phyloP scores from a whole-genome alignment of 2,888 invertebrate species.

The Oxyteleia sp. region DNA sequence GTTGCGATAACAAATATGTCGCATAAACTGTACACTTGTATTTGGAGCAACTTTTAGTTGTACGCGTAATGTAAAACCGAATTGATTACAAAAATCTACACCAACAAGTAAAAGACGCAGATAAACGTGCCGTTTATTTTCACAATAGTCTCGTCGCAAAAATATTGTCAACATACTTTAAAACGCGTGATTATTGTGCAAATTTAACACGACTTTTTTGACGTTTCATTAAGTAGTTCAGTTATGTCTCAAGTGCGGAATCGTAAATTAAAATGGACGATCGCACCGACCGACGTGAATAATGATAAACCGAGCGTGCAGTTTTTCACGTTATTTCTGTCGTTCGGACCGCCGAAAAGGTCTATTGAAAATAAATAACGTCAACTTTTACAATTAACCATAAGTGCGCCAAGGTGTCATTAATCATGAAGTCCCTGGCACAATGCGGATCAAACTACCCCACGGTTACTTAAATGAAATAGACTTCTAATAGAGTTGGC shows the following conservation, averaged over 20 bases:
- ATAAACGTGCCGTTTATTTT: background rate
- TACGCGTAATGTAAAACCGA: conserved; percentile 29
- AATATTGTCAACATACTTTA: background rate
- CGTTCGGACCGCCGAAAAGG: conserved; percentile 4
- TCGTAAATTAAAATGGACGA: conserved; percentile 28
- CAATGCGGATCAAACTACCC: conserved; percentile 50
- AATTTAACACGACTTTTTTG: background rate
- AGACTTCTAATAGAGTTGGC: conserved; percentile 48
- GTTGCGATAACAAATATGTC: too few relatives aligned
- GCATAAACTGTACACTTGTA: too few relatives aligned
- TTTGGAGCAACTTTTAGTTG: conserved; percentile 6
- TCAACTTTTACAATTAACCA: conserved; percentile 56
- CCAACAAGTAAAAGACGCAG: background rate
- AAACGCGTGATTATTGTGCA: background rate
- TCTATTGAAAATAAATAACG: conserved; percentile 47
- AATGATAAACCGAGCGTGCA: conserved; percentile 9
- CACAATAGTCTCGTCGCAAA: background rate
- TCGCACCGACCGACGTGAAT: conserved; percentile 4
- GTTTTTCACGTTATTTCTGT: conserved; percentile 18
- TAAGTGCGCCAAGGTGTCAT: conserved; percentile 44
- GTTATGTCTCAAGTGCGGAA: background rate
- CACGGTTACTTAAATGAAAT: conserved; percentile 32
- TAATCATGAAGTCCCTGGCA: conserved; percentile 40
- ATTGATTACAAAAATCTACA: conserved; percentile 26
- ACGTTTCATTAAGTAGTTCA: background rate